Conservation (phyloP, 30 jellyfish, hydroid and myxozoan genomes). For the Calvadosia cruxmelitensis region DNA sequence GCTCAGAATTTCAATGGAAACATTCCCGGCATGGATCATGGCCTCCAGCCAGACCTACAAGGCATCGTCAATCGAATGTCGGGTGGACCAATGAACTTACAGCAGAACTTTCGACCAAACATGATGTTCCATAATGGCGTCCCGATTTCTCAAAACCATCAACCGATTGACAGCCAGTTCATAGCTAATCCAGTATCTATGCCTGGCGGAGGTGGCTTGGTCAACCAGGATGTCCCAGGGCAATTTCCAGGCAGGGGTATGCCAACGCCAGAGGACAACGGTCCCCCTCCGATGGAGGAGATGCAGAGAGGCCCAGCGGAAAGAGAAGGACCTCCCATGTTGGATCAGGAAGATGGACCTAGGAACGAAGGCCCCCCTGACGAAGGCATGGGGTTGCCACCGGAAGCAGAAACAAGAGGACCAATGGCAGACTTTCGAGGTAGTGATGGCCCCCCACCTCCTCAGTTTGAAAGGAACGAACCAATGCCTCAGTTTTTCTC, state of each 20-base stretch:
- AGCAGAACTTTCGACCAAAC: background rate
- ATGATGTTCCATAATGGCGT: conserved; percentile 7
- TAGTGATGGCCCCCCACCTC: conserved; percentile 3
- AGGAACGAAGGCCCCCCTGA: background rate
- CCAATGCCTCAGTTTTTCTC: background rate
- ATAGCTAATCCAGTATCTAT: background rate
- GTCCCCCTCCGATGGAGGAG: background rate
- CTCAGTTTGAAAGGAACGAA: background rate
- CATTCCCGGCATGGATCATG: background rate
- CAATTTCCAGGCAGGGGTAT: background rate
- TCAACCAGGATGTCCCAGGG: background rate
- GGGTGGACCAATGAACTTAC: background rate
- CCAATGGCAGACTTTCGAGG: background rate
- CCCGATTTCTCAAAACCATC: conserved; percentile 13
- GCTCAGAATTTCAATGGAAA: background rate
- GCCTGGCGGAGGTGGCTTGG: background rate
- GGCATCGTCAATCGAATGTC: no score
- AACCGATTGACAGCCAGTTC: conserved; percentile 3
- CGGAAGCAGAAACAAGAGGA: background rate
- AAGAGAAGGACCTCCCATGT: background rate
- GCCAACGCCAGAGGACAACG: background rate
- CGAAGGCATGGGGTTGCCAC: conserved; percentile 7
- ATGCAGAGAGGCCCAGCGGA: background rate
- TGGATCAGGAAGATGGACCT: background rate
- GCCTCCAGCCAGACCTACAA: background rate